phyloP scores from a whole-genome alignment of 2,888 invertebrate genomes.

The Drosophila lacicola region DNA sequence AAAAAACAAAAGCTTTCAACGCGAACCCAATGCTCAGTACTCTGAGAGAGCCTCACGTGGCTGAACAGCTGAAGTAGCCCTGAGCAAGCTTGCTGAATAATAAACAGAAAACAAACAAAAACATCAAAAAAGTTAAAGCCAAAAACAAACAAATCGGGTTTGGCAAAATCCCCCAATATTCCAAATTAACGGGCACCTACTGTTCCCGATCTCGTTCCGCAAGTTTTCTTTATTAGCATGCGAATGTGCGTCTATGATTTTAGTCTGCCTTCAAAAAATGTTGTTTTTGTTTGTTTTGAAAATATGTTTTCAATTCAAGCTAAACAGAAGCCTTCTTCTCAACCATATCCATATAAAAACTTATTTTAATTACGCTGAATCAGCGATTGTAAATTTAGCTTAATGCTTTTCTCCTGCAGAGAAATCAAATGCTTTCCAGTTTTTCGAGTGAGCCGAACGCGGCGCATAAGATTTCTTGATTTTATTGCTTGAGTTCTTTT shows the following conservation, averaged over 20 bases:
- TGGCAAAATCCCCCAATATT: slow-evolving; percentile 49
- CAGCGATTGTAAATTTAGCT: slow-evolving; percentile 1
- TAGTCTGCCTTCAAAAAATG: slow-evolving; percentile 2
- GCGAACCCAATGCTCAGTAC: not conserved
- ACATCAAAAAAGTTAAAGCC: not conserved
- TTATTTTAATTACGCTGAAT: not conserved
- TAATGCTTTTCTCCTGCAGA: not conserved
- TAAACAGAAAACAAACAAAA: slow-evolving; percentile 14
- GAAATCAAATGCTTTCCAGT: not conserved
- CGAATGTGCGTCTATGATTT: slow-evolving; percentile 6
- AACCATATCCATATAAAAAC: too few species aligned
- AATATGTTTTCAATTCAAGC: too few species aligned
- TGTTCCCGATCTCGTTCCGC: slow-evolving; percentile 51
- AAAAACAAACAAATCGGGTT: slow-evolving; percentile 40
- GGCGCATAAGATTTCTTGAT: not conserved
- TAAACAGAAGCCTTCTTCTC: too few species aligned
- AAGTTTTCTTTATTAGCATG: slow-evolving; percentile 50
- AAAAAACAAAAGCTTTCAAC: slow-evolving; percentile 2
- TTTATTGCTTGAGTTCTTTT: slow-evolving; percentile 24
- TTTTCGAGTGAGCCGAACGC: not conserved
- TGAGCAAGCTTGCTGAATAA: slow-evolving; percentile 22
- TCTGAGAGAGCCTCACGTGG: slow-evolving; percentile 34
- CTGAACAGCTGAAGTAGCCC: slow-evolving; percentile 19
- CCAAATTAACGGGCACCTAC: slow-evolving; percentile 27
- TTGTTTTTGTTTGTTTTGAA: slow-evolving; percentile 3